These are phyloP conservation scores for Ibycter americanus DNA, from an alignment of 2,797 vertebrate species.

Conservation along the genomic window DNA sequence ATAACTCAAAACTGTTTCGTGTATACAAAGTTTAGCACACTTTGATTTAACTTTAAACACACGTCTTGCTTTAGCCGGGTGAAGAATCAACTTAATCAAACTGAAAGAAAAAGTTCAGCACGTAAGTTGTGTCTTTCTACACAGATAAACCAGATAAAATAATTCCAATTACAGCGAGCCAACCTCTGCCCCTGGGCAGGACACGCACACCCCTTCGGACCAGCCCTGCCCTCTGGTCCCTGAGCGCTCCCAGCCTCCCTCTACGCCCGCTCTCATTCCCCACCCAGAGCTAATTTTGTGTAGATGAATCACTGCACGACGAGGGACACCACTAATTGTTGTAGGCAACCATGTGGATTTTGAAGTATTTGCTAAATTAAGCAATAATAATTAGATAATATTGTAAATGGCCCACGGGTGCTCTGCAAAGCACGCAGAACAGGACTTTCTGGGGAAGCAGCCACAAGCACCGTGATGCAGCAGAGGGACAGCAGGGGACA, in stretches of 20 bases:
- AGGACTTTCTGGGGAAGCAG: neutral
- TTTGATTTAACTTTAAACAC: neutral
- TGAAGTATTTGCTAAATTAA: neutral
- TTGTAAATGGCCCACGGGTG: neutral
- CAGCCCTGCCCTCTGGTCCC: neutral
- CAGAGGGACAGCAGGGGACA: neutral
- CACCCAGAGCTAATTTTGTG: neutral
- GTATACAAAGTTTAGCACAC: neutral
- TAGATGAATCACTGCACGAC: neutral
- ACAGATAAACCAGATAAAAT: neutral
- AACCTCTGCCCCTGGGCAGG: neutral
- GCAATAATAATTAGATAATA: neutral
- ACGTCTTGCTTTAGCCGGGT: accelerated
- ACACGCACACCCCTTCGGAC: accelerated
- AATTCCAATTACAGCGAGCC: too few species aligned
- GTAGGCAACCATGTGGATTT: neutral
- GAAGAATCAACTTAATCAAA: neutral
- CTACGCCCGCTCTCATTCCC: neutral
- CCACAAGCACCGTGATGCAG: accelerated
- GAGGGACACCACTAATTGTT: neutral
- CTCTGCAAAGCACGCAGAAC: neutral
- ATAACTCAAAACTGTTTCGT: accelerated
- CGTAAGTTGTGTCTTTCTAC: neutral
- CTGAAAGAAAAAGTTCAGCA: neutral
- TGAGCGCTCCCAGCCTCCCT: neutral